Base-by-base conservation (phyloP, 2,888 invertebrate species). In the Acanthacorydalis orientalis region DNA sequence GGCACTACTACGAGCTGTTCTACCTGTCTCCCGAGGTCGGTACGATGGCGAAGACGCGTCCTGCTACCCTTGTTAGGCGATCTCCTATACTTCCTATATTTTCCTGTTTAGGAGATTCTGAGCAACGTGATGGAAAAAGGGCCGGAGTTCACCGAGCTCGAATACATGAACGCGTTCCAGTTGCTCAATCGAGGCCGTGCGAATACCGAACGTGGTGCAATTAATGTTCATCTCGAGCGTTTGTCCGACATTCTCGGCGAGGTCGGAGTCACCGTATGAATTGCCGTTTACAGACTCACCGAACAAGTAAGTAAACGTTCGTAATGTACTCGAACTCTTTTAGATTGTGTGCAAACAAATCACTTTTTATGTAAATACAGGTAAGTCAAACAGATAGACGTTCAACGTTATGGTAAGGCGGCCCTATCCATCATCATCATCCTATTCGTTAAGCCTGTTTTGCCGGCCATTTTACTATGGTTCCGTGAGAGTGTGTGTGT, bases 1-100 rank as follows among this genome's bases (percentile, higher is more conserved):
- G 88, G 57, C 80, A 81, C 54, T 95, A 90, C 68, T 87, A 88
- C 59, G 88, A 91, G 57, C 72, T 95, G 54, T 80, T 93, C 50
- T 82, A 84, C 54, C 75, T 80, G 57, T 74, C 80, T 16, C 88
- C 88, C 1, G 85, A 91, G 68, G 88, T 86, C 64, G 68, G 66
- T 57, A 39, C 10, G 6, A 23, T 23, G 23, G 6, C 23, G 10
- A 41, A 8, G 8, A 38, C 8, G 9, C 11, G 12, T 14, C 12
- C 10, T 10, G 12, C 14, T 8, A 10, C 12, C 9, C 10, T 8
- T 34, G 9, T 7, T 40, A 43, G 39, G 42, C 39, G 7, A 8
- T 43, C 38, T n/a, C 11, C 7, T n/a, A 14, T 40, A 45, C n/a
- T n/a, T n/a, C n/a, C n/a, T n/a, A 15, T 42, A 42, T 42, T 50